phyloP scores from a whole-genome alignment of 2,888 invertebrate genomes.

The Drosophila affinis region DNA sequence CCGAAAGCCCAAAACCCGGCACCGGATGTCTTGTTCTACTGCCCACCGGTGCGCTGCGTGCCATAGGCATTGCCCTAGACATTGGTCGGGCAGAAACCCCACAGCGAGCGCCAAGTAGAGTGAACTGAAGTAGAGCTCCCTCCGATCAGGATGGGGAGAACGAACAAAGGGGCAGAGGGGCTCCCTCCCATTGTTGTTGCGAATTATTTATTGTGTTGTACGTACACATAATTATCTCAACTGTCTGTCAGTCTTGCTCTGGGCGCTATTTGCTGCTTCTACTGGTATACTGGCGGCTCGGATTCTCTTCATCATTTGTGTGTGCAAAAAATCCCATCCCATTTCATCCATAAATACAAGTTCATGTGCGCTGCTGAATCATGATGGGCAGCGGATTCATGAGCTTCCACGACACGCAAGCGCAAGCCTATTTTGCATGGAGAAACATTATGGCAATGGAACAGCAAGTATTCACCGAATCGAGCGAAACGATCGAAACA shows the following conservation, averaged over 20 bases:
- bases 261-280: constrained; percentile 32
- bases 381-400: constrained; percentile 43
- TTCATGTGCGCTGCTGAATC: constrained; percentile 63
- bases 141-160: background rate
- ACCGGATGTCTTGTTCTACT: constrained; percentile 72
- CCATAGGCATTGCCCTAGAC: constrained; percentile 47
- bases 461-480: constrained; percentile 34
- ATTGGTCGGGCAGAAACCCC: constrained; percentile 43
- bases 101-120: constrained; percentile 35
- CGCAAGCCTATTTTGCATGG: constrained; percentile 51
- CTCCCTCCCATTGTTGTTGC: constrained; percentile 48
- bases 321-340: constrained; percentile 21
- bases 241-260: constrained; percentile 42
- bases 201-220: constrained; percentile 76
- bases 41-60: constrained; percentile 15
- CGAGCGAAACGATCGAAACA: background rate
- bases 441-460: constrained; percentile 56
- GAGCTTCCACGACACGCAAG: constrained; percentile 37
- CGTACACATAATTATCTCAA: constrained; percentile 73
- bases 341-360: constrained; percentile 53
- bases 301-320: constrained; percentile 15
- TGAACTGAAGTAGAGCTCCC: constrained; percentile 19
- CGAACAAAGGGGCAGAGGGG: constrained; percentile 1
- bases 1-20: constrained; percentile 29
- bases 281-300: constrained; percentile 13